Percentiles rank a stretch among this genome's conserved stretches.
These are phyloP conservation scores for Takifugu ocellatus DNA, from an alignment of 2,797 vertebrate species.

Conservation along the genomic window DNA sequence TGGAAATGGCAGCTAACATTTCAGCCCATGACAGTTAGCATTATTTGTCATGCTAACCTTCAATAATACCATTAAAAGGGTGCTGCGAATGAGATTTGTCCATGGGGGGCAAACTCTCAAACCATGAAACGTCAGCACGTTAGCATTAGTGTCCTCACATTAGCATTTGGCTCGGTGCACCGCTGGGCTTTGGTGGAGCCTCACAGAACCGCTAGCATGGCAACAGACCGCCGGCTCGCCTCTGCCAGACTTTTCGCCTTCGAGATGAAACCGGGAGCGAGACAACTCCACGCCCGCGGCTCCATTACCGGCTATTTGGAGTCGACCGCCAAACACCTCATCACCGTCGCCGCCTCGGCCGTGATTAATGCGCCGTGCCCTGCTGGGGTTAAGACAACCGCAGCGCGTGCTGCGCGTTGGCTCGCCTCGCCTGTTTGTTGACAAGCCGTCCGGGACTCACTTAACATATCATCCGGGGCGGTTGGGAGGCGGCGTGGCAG, in stretches of 20 bases:
- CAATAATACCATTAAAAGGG: too few species aligned
- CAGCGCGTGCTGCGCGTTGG: conserved; percentile 59
- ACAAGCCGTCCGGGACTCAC: conserved; percentile 72
- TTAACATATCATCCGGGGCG: conserved; percentile 70
- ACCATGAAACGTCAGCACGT: too few species aligned
- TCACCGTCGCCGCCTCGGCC: conserved; percentile 57
- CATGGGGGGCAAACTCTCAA: too few species aligned
- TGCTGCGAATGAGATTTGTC: too few species aligned
- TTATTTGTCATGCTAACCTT: too few species aligned
- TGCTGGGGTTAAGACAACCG: conserved; percentile 70
- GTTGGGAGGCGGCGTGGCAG: conserved; percentile 47
- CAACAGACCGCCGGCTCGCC: not conserved
- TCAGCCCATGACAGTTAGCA: too few species aligned
- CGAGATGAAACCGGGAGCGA: conserved; percentile 13
- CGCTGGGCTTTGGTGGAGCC: not conserved
- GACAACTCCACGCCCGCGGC: conserved; percentile 34
- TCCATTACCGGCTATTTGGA: conserved; percentile 50
- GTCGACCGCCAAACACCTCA: conserved; percentile 71
- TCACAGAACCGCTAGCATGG: not conserved
- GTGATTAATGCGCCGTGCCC: conserved; percentile 73
- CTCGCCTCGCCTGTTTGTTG: conserved; percentile 71
- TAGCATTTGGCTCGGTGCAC: too few species aligned
- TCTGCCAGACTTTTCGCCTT: conserved; percentile 26
- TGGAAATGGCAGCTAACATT: too few species aligned
- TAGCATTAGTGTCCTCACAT: not conserved